These are phyloP conservation scores for Napeogenes sylphis DNA, from an alignment of 2,888 invertebrate genomes.

Conservation along the genomic window DNA sequence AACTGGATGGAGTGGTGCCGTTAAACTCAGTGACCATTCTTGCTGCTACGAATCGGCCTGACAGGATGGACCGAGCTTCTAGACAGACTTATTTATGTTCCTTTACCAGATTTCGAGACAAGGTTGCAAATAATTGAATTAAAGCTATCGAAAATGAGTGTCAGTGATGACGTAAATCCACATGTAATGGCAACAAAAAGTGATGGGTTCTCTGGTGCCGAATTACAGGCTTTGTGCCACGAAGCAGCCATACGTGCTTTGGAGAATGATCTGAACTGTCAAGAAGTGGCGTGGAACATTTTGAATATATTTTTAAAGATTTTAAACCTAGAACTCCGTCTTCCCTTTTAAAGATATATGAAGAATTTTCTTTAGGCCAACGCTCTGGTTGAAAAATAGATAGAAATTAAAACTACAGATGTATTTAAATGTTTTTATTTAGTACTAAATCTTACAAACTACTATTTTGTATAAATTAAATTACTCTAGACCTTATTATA, in stretches of 20 bases:
- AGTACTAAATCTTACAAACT: slow-evolving; percentile 49
- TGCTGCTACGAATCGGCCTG: slow-evolving; percentile 98
- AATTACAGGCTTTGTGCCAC: slow-evolving; percentile 92
- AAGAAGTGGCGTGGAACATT: slow-evolving; percentile 82
- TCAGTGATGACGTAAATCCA: slow-evolving; percentile 80
- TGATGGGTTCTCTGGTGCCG: slow-evolving; percentile 94
- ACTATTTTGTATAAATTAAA: slow-evolving; percentile 49
- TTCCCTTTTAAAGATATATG: slow-evolving; percentile 84
- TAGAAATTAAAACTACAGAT: slow-evolving; percentile 19
- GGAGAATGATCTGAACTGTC: slow-evolving; percentile 83
- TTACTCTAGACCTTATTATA: slow-evolving; percentile 37
- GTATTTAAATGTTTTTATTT: slow-evolving; percentile 46
- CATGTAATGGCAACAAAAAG: slow-evolving; percentile 83
- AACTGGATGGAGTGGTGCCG: slow-evolving; percentile 95
- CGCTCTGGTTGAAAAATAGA: slow-evolving; percentile 43
- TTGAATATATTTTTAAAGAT: slow-evolving; percentile 82
- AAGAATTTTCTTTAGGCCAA: slow-evolving; percentile 75
- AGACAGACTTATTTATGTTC: slow-evolving; percentile 94
- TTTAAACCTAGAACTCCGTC: slow-evolving; percentile 87
- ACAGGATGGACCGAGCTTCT: slow-evolving; percentile 95
- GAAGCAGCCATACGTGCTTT: slow-evolving; percentile 93
- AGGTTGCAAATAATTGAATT: slow-evolving; percentile 89
- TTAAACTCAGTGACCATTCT: slow-evolving; percentile 92
- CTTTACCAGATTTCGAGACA: slow-evolving; percentile 89
- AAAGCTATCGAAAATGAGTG: slow-evolving; percentile 85